Evolutionary conservation across 2,113 vertebrate species (phyloP).

Genomic region (Ondatra zibethicus): DNA sequence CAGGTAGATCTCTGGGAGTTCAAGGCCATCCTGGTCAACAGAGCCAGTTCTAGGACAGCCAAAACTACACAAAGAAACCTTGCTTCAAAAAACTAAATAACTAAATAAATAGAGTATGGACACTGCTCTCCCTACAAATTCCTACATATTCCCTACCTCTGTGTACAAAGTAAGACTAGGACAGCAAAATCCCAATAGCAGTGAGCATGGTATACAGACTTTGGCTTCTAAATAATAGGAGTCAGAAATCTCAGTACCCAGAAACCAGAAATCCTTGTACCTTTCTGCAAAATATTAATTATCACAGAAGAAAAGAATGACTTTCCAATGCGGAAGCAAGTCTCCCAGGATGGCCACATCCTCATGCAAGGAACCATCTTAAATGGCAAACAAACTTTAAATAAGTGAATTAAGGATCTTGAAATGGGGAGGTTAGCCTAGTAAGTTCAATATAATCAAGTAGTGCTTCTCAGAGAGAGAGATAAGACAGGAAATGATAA

Average conservation of each 20-base stretch:
- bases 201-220: neutral
- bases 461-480: neutral
- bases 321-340: neutral
- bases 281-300: constrained; percentile 19
- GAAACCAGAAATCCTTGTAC: neutral
- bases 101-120: neutral
- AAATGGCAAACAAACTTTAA: neutral
- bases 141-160: neutral
- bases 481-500: neutral
- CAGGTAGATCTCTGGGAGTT: too few relatives aligned
- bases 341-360: neutral
- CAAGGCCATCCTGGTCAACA: too few relatives aligned
- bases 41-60: too few relatives aligned
- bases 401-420: constrained; percentile 27
- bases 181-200: constrained; percentile 8
- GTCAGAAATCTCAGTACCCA: constrained; percentile 4
- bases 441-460: neutral
- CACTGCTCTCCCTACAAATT: neutral
- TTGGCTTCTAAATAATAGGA: constrained; percentile 45
- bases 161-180: neutral
- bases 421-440: constrained; percentile 5
- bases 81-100: too few relatives aligned
- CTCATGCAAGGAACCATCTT: neutral
- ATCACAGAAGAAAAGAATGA: constrained; percentile 24
- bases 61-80: too few relatives aligned